phyloP scores from a whole-genome alignment of 2,797 vertebrate genomes.

The Spinus olivaceus region DNA sequence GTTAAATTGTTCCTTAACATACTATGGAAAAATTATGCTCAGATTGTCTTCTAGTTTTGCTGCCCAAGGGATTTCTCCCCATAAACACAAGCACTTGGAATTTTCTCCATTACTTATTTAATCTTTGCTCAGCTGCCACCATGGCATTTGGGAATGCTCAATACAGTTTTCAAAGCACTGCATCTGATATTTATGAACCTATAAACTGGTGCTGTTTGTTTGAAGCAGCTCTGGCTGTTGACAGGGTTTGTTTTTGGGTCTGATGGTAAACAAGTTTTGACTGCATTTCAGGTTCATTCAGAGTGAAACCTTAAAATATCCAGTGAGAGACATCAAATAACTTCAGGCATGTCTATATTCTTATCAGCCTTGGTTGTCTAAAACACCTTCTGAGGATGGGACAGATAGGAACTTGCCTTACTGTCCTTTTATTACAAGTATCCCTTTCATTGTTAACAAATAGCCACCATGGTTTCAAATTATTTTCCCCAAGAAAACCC shows the following conservation, averaged over 20 bases:
- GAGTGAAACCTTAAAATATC: conserved; percentile 23
- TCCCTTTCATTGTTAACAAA: neutral
- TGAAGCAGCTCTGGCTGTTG: conserved; percentile 6
- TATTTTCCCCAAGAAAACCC: neutral
- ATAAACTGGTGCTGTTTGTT: conserved; percentile 32
- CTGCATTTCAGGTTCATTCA: conserved; percentile 30
- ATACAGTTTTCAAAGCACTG: conserved; percentile 21
- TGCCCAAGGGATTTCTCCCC: neutral
- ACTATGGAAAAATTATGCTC: neutral
- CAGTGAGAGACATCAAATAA: neutral
- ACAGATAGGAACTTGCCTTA: neutral
- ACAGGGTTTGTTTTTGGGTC: neutral
- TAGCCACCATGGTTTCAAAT: neutral
- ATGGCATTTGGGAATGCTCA: neutral
- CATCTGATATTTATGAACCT: conserved; percentile 52
- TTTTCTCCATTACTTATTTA: neutral
- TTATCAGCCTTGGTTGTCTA: neutral
- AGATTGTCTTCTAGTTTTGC: neutral
- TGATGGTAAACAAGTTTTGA: conserved; percentile 28
- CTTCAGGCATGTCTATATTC: neutral
- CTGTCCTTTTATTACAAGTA: neutral
- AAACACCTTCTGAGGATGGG: neutral
- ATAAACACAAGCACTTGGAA: neutral
- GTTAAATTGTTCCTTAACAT: neutral
- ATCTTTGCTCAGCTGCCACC: conserved; percentile 28